These are phyloP conservation scores for Alexandromys fortis DNA, from an alignment of 2,113 vertebrate species.

Conservation along the genomic window DNA sequence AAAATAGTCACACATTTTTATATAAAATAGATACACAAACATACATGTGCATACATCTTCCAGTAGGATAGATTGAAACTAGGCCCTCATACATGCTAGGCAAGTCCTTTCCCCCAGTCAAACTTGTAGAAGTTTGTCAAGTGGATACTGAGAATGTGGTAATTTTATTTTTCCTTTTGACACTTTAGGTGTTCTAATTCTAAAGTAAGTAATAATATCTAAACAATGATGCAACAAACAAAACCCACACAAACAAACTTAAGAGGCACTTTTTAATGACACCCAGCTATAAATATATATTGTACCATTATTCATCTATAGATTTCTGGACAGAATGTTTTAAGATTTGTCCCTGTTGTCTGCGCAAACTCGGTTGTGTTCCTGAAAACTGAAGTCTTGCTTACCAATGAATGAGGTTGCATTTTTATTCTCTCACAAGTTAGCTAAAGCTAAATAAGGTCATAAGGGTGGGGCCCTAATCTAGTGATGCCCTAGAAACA, in stretches of 20 bases:
- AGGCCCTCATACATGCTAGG: neutral
- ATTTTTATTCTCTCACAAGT: neutral
- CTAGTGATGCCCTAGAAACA: neutral
- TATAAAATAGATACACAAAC: too few relatives aligned
- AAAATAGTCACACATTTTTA: neutral
- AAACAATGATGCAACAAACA: neutral
- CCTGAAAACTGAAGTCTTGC: neutral
- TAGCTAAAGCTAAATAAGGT: neutral
- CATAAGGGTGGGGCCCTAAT: neutral
- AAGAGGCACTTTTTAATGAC: neutral
- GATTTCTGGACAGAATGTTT: neutral
- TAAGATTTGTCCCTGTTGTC: neutral
- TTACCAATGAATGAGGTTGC: too few relatives aligned
- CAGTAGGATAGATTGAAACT: neutral
- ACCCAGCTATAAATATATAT: neutral
- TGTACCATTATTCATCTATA: neutral
- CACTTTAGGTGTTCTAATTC: constrained; percentile 14
- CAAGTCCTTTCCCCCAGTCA: neutral
- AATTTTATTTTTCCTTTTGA: constrained; percentile 39
- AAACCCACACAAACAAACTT: neutral
- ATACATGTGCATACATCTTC: neutral
- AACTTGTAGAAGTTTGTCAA: neutral
- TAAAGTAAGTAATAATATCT: constrained; percentile 33
- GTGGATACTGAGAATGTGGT: neutral
- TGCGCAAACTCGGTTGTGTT: neutral